phyloP scores from a whole-genome alignment of 2,888 invertebrate genomes.

The Drosophila sordidula region DNA sequence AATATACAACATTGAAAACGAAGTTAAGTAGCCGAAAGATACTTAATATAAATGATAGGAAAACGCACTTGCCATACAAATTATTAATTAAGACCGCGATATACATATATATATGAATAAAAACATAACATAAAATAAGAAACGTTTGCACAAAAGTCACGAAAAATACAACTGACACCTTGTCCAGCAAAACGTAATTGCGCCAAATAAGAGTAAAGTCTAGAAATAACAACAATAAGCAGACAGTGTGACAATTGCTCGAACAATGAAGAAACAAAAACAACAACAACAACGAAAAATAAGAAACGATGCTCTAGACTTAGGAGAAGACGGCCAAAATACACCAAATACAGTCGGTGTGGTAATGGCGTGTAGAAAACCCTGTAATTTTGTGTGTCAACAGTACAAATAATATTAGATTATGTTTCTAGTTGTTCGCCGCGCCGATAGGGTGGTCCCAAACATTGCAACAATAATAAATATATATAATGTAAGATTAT shows the following conservation, averaged over 20 bases:
- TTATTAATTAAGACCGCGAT: conserved; percentile 29
- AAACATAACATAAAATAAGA: neutral
- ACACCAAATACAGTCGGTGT: conserved; percentile 13
- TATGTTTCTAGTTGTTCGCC: conserved; percentile 6
- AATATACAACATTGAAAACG: conserved; percentile 25
- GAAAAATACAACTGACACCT: conserved; percentile 38
- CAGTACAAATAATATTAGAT: conserved; percentile 26
- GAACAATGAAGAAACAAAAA: conserved; percentile 19
- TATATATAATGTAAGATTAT: neutral
- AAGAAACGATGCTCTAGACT: neutral
- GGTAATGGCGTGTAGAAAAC: conserved; percentile 18
- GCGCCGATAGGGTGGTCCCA: neutral
- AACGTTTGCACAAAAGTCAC: conserved; percentile 46
- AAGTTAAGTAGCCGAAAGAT: conserved; percentile 27
- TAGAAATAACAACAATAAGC: conserved; percentile 32
- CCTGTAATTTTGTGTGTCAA: conserved; percentile 43
- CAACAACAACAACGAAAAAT: conserved; percentile 3
- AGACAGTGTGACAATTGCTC: conserved; percentile 13
- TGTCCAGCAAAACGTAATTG: conserved; percentile 21
- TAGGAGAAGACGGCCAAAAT: conserved; percentile 2
- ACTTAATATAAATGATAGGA: conserved; percentile 19
- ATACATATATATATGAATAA: conserved; percentile 5
- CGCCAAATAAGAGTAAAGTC: conserved; percentile 22
- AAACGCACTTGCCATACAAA: conserved; percentile 59
- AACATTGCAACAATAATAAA: conserved; percentile 1